Evolutionary conservation across 2,113 vertebrate species (phyloP), one percentile per base, ranked within the genome.

Genomic region (Alosa alosa): DNA sequence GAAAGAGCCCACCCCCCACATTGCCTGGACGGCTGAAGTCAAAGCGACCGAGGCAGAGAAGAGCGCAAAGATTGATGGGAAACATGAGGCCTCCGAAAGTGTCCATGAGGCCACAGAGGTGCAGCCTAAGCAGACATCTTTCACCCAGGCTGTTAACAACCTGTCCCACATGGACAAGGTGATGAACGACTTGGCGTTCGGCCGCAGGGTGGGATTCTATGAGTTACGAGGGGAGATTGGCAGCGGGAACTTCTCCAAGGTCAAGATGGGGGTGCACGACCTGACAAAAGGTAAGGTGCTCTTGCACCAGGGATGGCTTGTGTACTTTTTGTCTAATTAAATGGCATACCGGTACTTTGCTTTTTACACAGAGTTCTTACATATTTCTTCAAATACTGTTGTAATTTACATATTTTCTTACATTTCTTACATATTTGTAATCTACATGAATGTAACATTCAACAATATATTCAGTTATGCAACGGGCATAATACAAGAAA

Each of bases 171-270:
- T 92, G 1, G 92, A 94, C 86, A 90, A 44, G 82, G 90, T 93
- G 84, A 89, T 93, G 82, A 84, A 91, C 46, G 94, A 95, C 20
- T 84, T 94, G 83, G 87, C 84, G 0, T 92, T 93, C 44, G 93
- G 94, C 83, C 91, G 91, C 0, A 88, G 94, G n/a, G 89, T 95
- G 49, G 91, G 93, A 6, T 89, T 95, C 82, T 95, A 95, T 0
- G 91, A 94, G 85, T 89, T 95, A n/a, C 93, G 91, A 11, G 94
- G 94, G 45, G 92, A 93, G 87, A 95, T 96, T 0, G 94, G 95
- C 60, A 89, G 87, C 0, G 95, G 95, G 11, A 96, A 95, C 91
- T 96, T 95, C 88, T 95, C 95, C 64, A 90, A 93, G 45, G 95
- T 96, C 86, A 91, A 91, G 87, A 83, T 95, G 81, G 94, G 94